Base-by-base conservation (phyloP, 2,797 vertebrate genomes). In the Dryobates pubescens region DNA sequence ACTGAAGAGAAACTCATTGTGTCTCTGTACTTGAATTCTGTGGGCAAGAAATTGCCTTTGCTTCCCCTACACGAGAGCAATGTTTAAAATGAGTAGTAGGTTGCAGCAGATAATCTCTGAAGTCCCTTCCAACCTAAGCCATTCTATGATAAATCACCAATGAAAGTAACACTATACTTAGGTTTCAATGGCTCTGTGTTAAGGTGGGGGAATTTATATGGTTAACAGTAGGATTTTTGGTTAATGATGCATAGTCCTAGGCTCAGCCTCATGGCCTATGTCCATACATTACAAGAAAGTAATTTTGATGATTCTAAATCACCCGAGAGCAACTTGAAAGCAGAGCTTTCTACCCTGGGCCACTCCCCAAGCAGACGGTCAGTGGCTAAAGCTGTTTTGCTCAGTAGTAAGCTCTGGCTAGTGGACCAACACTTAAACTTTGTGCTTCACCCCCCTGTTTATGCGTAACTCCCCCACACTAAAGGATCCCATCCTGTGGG, bases 181-280 rank as follows among this genome's bases (percentile, higher is more conserved):
- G 1, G 29, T 57, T 78, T 67, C 26, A 63, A 6, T 41, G 9
- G 17, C 57, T 73, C 72, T 75, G 18, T 62, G 0, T 34, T 27
- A 26, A 73, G 15, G 7, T 68, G 24, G 10, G 9, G 9, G 23
- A 34, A 63, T 54, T 47, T 27, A 24, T 34, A 16, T 1, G 3
- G 27, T 45, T 38, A 61, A 7, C 30, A 51, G 32, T 20, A 81
- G 56, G 23, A 3, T n/a, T 24, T 84, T 76, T 51, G 8, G 2
- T 53, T 62, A 43, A 26, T 63, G n/a, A 17, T 75, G 41, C 14
- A 17, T 53, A 51, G n/a, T 74, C 30, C 10, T 14, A n/a, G 64
- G 38, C 34, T 43, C 24, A 6, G 26, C 53, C 32, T 63, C 17
- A 1, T 45, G 43, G 56, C 53, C 18, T 2, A 0, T 34, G 18